Base-by-base conservation (phyloP, 2,888 invertebrate genomes). In the Pachliopta kotzebuea region DNA sequence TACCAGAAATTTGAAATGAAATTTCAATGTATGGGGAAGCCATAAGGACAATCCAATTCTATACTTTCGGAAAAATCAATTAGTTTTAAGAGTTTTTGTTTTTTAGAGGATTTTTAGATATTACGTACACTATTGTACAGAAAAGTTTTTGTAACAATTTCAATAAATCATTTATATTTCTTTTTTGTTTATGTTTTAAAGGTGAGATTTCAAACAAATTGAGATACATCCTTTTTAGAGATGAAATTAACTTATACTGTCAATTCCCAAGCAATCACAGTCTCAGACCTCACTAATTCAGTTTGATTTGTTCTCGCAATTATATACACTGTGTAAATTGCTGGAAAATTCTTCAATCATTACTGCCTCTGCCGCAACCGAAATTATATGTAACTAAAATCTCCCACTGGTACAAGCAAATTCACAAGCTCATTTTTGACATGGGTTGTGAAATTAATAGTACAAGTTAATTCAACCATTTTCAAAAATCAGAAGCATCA, bases 251-350 rank as follows among this genome's bases (percentile, higher is more conserved):
- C 60, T 65, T 65, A 50, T 21, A 81, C 81, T 79, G 79, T 76
- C 69, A 72, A 76, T 74, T 76, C 75, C 77, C 79, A 81, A 86
- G 85, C 85, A 83, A 84, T 82, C 80, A 84, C 84, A 84, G 86
- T 84, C 86, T 80, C 77, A 76, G 79, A 81, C 78, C 81, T 83
- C 80, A 78, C 80, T 86, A 86, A 89, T 90, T 90, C 87, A 81
- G 81, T 87, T 85, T 84, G 86, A 90, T 85, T 86, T 83, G 85
- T 86, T 87, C 86, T 83, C 82, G 88, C 88, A 90, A 90, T 91
- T 91, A 91, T 89, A 85, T 88, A 83, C 88, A 89, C 86, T 85
- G 84, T 85, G 81, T 83, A 88, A 90, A 90, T 88, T 88, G 84
- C 83, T 86, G 81, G 83, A 84, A 86, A 85, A 87, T 88, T 87